phyloP scores from a whole-genome alignment of 2,888 invertebrate genomes.

The Malacosoma neustria region DNA sequence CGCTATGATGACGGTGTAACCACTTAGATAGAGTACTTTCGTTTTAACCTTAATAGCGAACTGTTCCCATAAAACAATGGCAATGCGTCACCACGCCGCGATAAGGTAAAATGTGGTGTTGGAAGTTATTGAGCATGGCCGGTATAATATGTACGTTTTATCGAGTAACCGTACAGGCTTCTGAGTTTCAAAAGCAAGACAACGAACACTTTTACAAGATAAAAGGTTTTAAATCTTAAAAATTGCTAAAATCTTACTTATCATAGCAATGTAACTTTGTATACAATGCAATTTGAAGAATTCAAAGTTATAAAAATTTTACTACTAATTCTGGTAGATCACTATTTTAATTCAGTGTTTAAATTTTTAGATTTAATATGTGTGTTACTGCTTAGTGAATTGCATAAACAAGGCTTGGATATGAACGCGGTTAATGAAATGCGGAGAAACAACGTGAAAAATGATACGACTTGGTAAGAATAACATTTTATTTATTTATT shows the following conservation, averaged over 20 bases:
- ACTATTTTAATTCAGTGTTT: too few relatives aligned
- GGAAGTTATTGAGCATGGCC: slow-evolving; percentile 39
- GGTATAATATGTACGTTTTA: slow-evolving; percentile 64
- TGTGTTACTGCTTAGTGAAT: slow-evolving; percentile 52
- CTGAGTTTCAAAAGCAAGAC: too few relatives aligned
- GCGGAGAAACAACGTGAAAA: slow-evolving; percentile 45
- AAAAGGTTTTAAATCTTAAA: slow-evolving; percentile 65
- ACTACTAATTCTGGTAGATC: too few relatives aligned
- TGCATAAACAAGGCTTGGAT: slow-evolving; percentile 57
- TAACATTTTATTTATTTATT: slow-evolving; percentile 27
- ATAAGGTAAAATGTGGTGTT: slow-evolving; percentile 53
- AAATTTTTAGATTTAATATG: slow-evolving; percentile 56
- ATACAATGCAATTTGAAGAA: too few relatives aligned
- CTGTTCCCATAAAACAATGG: slow-evolving; percentile 27
- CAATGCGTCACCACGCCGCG: slow-evolving; percentile 18
- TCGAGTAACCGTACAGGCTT: slow-evolving; percentile 35
- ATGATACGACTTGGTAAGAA: slow-evolving; percentile 48
- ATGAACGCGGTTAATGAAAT: slow-evolving; percentile 43
- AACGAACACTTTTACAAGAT: slow-evolving; percentile 42
- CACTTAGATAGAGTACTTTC: too few relatives aligned
- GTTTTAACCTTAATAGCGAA: too few relatives aligned
- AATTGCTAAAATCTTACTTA: too few relatives aligned
- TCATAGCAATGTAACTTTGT: too few relatives aligned
- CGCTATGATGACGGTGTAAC: too few relatives aligned
- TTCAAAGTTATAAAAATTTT: too few relatives aligned